Conservation (phyloP, 2,888 invertebrate species). For the Yponomeuta malinellus region DNA sequence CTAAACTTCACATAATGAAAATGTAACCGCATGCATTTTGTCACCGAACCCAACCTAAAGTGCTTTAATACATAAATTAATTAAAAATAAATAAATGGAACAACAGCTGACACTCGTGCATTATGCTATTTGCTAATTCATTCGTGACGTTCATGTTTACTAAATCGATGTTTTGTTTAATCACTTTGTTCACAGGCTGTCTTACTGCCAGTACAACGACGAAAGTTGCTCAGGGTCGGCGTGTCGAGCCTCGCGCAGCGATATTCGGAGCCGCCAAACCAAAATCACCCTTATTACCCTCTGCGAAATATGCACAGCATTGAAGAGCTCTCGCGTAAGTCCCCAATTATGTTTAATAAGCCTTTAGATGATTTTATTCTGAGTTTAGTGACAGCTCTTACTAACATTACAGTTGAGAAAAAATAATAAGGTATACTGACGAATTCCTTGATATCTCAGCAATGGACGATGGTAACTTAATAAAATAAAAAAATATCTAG, state of each 20-base stretch:
- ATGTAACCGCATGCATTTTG: no score
- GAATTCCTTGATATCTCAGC: no score
- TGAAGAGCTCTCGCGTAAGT: constrained; percentile 70
- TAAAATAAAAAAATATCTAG: no score
- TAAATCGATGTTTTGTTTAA: constrained; percentile 2
- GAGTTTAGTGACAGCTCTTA: no score
- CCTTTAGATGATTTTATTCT: background rate
- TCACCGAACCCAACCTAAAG: no score
- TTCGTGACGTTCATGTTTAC: background rate
- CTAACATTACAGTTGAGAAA: no score
- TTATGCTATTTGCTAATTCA: background rate
- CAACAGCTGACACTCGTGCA: background rate
- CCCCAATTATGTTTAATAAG: background rate
- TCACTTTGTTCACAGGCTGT: constrained; percentile 42
- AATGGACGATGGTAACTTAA: no score
- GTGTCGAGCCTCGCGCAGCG: constrained; percentile 67
- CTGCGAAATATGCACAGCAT: constrained; percentile 72
- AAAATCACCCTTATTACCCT: constrained; percentile 67
- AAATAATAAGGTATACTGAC: no score
- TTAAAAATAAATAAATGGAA: background rate
- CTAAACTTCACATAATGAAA: no score
- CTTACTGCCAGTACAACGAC: constrained; percentile 59
- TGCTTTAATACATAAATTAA: no score
- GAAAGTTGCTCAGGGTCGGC: constrained; percentile 59
- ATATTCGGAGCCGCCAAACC: constrained; percentile 78